Percentiles rank a stretch among this genome's conserved stretches.
Conservation (phyloP, 2,113 vertebrate species). For the Morone saxatilis region DNA sequence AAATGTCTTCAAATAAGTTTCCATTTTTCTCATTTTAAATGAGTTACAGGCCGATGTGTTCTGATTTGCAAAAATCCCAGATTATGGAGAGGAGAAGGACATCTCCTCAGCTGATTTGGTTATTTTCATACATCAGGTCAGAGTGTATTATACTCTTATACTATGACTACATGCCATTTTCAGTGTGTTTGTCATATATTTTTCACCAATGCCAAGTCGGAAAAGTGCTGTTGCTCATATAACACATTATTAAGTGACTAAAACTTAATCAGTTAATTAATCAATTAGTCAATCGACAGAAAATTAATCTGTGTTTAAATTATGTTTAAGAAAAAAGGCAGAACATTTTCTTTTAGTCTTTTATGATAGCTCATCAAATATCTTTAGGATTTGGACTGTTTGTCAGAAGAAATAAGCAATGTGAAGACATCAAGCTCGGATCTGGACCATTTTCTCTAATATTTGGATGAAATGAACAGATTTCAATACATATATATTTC, state of each 20-base stretch:
- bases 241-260: background rate
- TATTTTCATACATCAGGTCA: background rate
- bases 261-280: background rate
- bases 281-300: background rate
- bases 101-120: background rate
- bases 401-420: background rate
- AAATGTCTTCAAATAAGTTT: background rate
- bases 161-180: background rate
- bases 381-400: background rate
- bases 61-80: too few relatives aligned
- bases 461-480: too few relatives aligned
- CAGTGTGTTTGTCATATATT: background rate
- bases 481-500: too few relatives aligned
- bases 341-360: accelerated
- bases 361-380: background rate
- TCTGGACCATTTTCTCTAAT: background rate
- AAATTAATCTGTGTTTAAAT: background rate
- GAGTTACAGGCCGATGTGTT: background rate
- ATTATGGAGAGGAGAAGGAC: background rate
- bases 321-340: background rate
- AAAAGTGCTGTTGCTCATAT: background rate
- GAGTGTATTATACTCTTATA: background rate
- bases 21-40: background rate
- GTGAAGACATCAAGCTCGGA: background rate
- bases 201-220: background rate